Conservation (phyloP, 2,797 vertebrate genomes). For the Poecilia velifera region DNA sequence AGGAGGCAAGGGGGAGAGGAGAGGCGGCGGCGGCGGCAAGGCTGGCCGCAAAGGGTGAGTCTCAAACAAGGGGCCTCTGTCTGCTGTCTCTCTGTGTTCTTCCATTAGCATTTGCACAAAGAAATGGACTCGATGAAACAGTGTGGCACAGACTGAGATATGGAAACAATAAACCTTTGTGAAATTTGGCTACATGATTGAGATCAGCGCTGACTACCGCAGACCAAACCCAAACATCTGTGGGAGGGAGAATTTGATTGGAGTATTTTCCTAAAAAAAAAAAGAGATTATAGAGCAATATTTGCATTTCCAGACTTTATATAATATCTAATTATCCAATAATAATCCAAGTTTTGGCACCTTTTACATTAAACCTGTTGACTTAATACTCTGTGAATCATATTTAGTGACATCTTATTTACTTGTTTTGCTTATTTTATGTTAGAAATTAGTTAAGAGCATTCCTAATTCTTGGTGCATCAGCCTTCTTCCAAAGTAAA, state of each 20-base stretch:
- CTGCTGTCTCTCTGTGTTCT: slow-evolving; percentile 19
- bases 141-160: not conserved
- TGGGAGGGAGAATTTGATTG: not conserved
- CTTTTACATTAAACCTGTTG: not conserved
- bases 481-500: not conserved
- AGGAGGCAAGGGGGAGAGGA: slow-evolving; percentile 90
- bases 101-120: slow-evolving; percentile 42
- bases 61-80: slow-evolving; percentile 39
- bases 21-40: slow-evolving; percentile 90
- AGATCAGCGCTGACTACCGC: not conserved
- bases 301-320: not conserved
- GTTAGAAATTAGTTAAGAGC: no score
- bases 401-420: not conserved
- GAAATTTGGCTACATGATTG: slow-evolving; percentile 20
- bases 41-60: slow-evolving; percentile 93
- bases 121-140: slow-evolving; percentile 27
- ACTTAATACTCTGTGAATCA: not conserved
- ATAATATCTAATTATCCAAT: not conserved
- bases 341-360: not conserved
- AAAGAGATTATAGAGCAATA: not conserved
- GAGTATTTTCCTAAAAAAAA: not conserved
- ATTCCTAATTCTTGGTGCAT: not conserved
- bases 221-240: not conserved
- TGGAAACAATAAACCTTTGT: slow-evolving; percentile 27
- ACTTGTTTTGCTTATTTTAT: no score